A percentile compares a stretch with the other conserved stretches of the same genome.
phyloP scores from a whole-genome alignment of 2,888 invertebrate genomes.

The Chrysina gloriosa region DNA sequence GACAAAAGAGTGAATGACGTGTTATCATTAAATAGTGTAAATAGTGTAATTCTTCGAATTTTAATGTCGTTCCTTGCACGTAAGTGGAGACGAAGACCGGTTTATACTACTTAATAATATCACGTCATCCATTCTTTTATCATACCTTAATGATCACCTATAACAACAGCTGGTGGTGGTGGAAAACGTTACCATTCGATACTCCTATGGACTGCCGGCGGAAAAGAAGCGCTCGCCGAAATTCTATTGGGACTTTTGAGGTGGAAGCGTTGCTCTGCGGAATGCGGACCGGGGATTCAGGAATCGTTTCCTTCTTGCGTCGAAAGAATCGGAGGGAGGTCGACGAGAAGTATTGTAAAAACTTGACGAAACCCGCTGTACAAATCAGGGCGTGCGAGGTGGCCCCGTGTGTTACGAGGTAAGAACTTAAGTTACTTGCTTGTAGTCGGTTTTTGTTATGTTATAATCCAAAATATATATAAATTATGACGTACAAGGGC shows the following conservation, averaged over 20 bases:
- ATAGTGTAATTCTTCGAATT: too few species aligned
- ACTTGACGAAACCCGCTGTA: slow-evolving; percentile 43
- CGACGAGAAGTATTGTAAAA: slow-evolving; percentile 49
- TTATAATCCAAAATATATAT: too few species aligned
- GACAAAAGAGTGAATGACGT: too few species aligned
- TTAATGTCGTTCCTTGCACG: too few species aligned
- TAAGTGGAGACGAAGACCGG: too few species aligned
- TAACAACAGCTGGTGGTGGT: slow-evolving; percentile 48
- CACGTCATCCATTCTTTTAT: slow-evolving; percentile 3
- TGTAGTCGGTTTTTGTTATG: too few species aligned
- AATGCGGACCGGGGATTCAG: slow-evolving; percentile 68
- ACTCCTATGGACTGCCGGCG: slow-evolving; percentile 48
- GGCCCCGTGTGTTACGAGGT: slow-evolving; percentile 52
- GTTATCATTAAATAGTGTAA: too few species aligned
- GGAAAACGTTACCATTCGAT: slow-evolving; percentile 51
- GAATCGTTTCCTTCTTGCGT: slow-evolving; percentile 50
- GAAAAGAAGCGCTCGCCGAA: slow-evolving; percentile 57
- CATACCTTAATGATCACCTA: slow-evolving; percentile 15
- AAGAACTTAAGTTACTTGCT: slow-evolving; percentile 11
- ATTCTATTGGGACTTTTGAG: slow-evolving; percentile 67
- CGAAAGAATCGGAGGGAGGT: slow-evolving; percentile 52
- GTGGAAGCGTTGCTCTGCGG: slow-evolving; percentile 68
- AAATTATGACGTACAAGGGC: too few species aligned
- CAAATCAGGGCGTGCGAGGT: slow-evolving; percentile 51
- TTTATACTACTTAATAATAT: too few species aligned